phyloP scores from a whole-genome alignment of 1,140 invertebrate genomes.

The Anastrepha ludens region DNA sequence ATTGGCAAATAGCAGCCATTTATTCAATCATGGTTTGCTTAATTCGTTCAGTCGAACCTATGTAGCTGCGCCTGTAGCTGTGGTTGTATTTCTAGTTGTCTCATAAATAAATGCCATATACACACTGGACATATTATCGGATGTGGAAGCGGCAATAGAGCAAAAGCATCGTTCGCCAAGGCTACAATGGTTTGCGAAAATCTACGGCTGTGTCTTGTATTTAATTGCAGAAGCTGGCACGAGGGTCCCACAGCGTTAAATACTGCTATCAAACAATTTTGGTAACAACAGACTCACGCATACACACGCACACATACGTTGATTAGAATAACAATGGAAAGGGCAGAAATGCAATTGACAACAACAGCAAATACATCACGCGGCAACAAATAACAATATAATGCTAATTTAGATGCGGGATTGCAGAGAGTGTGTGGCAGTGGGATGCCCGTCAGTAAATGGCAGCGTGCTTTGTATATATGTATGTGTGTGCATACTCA shows the following conservation, averaged over 20 bases:
- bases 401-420: slow-evolving; percentile 17
- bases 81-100: background rate
- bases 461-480: background rate
- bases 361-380: background rate
- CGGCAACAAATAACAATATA: slow-evolving; percentile 5
- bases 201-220: slow-evolving; percentile 1
- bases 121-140: slow-evolving; percentile 22
- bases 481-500: background rate
- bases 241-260: background rate
- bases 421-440: background rate
- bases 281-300: background rate
- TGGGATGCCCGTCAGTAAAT: background rate
- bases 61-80: background rate
- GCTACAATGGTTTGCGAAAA: background rate
- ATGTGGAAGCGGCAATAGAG: background rate
- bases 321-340: background rate
- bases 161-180: background rate
- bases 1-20: background rate
- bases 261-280: slow-evolving; percentile 37
- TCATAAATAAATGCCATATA: slow-evolving; percentile 40
- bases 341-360: background rate
- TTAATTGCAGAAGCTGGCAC: slow-evolving; percentile 12
- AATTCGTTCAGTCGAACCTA: background rate
- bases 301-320: background rate
- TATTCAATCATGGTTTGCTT: background rate